Percentiles rank a stretch among this genome's conserved stretches.
phyloP scores from a whole-genome alignment of 35 echinoderm and acorn worm genomes.

The Heliocidaris tuberculata region DNA sequence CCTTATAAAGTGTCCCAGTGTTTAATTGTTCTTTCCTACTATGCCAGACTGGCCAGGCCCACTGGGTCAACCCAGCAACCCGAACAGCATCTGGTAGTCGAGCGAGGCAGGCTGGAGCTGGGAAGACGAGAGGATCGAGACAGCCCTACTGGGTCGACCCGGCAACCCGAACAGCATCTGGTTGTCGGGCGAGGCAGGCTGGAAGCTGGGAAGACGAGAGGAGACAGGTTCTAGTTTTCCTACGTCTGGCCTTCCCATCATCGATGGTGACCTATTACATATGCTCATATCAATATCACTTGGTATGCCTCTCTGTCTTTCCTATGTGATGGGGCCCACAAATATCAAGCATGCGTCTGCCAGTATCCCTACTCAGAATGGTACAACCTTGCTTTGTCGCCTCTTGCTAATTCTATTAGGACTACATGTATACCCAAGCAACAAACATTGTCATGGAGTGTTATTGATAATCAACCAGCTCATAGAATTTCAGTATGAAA shows the following conservation, averaged over 20 bases:
- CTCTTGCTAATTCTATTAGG: background rate
- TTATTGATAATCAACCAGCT: background rate
- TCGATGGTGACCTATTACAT: constrained; percentile 24
- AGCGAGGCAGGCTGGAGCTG: background rate
- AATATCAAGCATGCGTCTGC: background rate
- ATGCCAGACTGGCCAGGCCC: too few species aligned
- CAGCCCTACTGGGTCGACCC: background rate
- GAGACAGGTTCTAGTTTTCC: constrained; percentile 8
- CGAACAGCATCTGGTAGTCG: background rate
- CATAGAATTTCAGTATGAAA: background rate
- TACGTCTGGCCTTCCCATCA: constrained; percentile 20
- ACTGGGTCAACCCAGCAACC: background rate
- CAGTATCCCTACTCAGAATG: background rate
- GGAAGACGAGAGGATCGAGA: background rate
- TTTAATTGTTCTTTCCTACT: too few species aligned
- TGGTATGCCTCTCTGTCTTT: constrained; percentile 30
- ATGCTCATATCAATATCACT: constrained; percentile 38
- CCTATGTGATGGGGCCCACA: background rate
- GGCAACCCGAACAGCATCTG: background rate
- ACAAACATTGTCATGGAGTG: background rate
- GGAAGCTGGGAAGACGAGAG: background rate
- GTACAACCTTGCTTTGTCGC: background rate
- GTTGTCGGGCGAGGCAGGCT: background rate
- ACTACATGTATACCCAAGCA: background rate
- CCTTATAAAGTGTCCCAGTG: too few species aligned